Percentiles rank a stretch among this genome's conserved stretches.
These are phyloP conservation scores for Cryptocephalus primarius DNA, from an alignment of 2,888 invertebrate species.

Conservation along the genomic window DNA sequence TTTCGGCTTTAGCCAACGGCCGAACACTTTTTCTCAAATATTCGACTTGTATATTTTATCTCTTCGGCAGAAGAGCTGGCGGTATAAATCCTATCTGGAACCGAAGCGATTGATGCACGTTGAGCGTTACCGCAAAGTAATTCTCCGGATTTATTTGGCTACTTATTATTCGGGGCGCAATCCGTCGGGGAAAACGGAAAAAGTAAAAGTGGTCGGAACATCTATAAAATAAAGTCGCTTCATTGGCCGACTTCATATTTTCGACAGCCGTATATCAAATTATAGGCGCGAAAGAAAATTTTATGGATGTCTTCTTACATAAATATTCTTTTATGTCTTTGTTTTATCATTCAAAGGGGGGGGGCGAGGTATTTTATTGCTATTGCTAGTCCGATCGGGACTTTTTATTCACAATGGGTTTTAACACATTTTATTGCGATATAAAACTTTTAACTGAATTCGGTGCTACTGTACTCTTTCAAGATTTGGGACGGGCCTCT, in stretches of 20 bases:
- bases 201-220: constrained; percentile 17
- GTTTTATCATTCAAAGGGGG: background rate
- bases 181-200: constrained; percentile 9
- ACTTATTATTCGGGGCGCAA: constrained; percentile 20
- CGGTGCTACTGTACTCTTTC: too few species aligned
- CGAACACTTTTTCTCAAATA: too few species aligned
- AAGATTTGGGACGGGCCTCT: too few species aligned
- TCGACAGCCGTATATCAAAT: constrained; percentile 8
- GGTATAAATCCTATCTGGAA: constrained; percentile 1
- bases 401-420: too few species aligned
- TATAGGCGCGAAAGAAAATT: constrained; percentile 3
- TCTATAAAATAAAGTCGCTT: constrained; percentile 10
- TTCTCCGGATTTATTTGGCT: constrained; percentile 18
- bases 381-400: too few species aligned
- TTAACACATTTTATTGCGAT: too few species aligned
- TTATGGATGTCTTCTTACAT: background rate
- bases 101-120: constrained; percentile 3
- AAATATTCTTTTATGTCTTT: constrained; percentile 2
- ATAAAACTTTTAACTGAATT: too few species aligned
- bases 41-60: too few species aligned
- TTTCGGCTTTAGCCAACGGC: too few species aligned
- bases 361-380: too few species aligned
- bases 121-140: constrained; percentile 12
- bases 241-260: constrained; percentile 11
- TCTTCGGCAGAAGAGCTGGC: background rate